A percentile compares a stretch with the other conserved stretches of the same genome.
Evolutionary conservation across 1,140 invertebrate genomes (phyloP).

Genomic region (Apolygus lucorum): DNA sequence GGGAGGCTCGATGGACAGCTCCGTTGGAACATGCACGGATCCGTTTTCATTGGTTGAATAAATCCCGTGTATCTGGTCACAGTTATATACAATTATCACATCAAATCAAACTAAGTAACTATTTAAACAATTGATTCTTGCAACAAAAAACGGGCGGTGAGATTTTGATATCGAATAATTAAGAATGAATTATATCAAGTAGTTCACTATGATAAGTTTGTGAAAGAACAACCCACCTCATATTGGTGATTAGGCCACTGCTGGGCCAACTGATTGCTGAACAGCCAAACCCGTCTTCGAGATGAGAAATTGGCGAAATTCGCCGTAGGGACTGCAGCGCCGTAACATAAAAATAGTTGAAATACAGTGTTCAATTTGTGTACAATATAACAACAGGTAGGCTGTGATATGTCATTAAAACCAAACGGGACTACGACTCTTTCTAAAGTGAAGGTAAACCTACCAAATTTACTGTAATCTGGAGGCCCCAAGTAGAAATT

Average conservation of each 20-base stretch:
- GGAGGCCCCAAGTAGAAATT: constrained; percentile 24
- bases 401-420: too few relatives aligned
- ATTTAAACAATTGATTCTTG: too few relatives aligned
- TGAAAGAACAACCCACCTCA: too few relatives aligned
- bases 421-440: constrained; percentile 6
- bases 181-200: too few relatives aligned
- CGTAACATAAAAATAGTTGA: too few relatives aligned
- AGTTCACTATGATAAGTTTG: too few relatives aligned
- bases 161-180: too few relatives aligned
- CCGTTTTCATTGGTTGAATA: constrained; percentile 17
- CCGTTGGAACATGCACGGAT: not conserved
- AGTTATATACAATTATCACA: not conserved
- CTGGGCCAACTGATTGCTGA: constrained; percentile 20
- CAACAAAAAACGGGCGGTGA: too few relatives aligned
- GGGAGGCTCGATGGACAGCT: constrained; percentile 15
- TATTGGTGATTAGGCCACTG: not conserved
- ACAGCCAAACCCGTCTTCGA: constrained; percentile 23
- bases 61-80: not conserved
- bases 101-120: too few relatives aligned
- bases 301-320: constrained; percentile 18
- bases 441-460: constrained; percentile 9
- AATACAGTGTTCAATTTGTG: too few relatives aligned
- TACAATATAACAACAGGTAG: too few relatives aligned
- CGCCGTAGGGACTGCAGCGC: not conserved
- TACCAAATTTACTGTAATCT: constrained; percentile 26